Percentiles rank a stretch among this genome's conserved stretches.
phyloP scores from a whole-genome alignment of 2,113 vertebrate genomes.

The Tychaedon coryphoeus region DNA sequence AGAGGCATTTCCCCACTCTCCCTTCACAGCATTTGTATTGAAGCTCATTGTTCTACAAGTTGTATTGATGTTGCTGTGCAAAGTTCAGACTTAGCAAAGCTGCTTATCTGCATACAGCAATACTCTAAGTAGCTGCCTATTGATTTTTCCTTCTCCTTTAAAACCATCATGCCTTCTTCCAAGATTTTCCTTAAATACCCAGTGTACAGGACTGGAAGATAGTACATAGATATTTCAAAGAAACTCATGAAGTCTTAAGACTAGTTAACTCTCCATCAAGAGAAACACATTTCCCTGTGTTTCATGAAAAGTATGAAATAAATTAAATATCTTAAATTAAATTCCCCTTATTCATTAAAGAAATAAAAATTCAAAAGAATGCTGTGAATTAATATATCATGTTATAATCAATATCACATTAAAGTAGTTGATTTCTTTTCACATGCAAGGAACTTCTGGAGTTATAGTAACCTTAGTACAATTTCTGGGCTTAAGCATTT shows the following conservation, averaged over 20 bases:
- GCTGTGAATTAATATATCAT: background rate
- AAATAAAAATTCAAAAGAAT: background rate
- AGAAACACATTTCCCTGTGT: background rate
- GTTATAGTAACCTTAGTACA: background rate
- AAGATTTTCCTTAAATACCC: background rate
- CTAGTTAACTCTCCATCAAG: background rate
- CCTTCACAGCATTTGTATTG: background rate
- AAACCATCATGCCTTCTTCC: background rate
- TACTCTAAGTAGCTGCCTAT: constrained; percentile 50
- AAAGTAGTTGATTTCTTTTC: background rate
- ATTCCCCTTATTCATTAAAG: background rate
- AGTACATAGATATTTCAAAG: background rate
- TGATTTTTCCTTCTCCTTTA: constrained; percentile 58
- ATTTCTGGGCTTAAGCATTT: constrained; percentile 5
- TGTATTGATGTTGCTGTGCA: constrained; percentile 27
- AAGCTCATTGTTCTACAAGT: constrained; percentile 46
- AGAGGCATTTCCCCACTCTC: background rate
- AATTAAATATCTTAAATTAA: background rate
- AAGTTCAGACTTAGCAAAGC: constrained; percentile 23
- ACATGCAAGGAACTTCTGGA: background rate
- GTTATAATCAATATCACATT: background rate
- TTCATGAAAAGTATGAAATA: constrained; percentile 6
- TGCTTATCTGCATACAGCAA: constrained; percentile 54
- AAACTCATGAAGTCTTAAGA: background rate
- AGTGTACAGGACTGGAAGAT: background rate